phyloP scores from a whole-genome alignment of 2,888 invertebrate genomes.

The Barypeithes pellucidus region DNA sequence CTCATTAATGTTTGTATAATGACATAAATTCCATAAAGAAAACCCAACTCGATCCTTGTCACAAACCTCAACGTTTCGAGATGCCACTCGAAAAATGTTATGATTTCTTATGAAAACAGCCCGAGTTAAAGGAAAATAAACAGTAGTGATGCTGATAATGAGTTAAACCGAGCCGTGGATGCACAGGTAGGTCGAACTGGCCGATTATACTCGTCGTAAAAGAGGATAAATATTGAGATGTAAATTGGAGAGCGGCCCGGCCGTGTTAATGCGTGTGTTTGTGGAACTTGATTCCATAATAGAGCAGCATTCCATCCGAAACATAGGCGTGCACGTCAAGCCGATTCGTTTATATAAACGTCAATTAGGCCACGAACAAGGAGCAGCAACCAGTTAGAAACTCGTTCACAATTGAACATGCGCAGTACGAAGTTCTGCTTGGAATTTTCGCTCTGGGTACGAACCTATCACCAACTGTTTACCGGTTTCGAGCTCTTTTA shows the following conservation, averaged over 20 bases:
- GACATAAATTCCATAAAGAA: not conserved
- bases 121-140: slow-evolving; percentile 45
- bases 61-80: slow-evolving; percentile 11
- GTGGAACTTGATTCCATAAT: slow-evolving; percentile 71
- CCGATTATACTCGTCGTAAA: slow-evolving; percentile 61
- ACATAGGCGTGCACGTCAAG: slow-evolving; percentile 42
- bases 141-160: slow-evolving; percentile 49
- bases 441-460: no score
- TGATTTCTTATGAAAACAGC: slow-evolving; percentile 31
- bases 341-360: not conserved
- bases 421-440: no score
- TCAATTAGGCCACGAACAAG: no score
- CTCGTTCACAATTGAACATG: no score
- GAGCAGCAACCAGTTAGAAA: no score
- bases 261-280: slow-evolving; percentile 70
- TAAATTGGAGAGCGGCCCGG: slow-evolving; percentile 68
- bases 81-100: slow-evolving; percentile 27
- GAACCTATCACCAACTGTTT: no score
- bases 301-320: slow-evolving; percentile 68
- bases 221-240: slow-evolving; percentile 69
- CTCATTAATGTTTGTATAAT: no score
- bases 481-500: no score
- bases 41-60: not conserved
- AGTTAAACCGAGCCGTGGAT: slow-evolving; percentile 53
- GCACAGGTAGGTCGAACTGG: slow-evolving; percentile 33